Evolutionary conservation across 2,797 vertebrate genomes (phyloP), one percentile per base, ranked within the genome.

Genomic region (Anguilla pacifica): DNA sequence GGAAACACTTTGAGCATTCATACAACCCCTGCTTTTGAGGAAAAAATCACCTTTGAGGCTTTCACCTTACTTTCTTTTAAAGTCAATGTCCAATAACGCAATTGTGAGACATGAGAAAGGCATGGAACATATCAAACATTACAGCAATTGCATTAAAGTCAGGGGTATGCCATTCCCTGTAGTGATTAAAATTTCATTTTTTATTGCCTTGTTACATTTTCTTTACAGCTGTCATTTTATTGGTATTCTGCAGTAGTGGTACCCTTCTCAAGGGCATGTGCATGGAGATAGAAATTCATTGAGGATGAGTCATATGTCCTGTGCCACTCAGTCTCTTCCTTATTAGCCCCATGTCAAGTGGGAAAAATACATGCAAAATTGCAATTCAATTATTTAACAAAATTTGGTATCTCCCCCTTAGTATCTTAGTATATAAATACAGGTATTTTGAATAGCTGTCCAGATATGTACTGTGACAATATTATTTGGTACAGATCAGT

Each of bases 181-280:
- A 35, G 72, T 77, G 72, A 77, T 39, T 35, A 77, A 39, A 6
- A 81, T 81, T 49, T 22, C 1, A 81, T 81, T 81, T 7, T 9
- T 17, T 17, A 59, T 17, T 59, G 17, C 57, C 19, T 25, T 49
- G 19, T 15, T 49, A 39, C 43, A 35, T 39, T 74, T 39, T 35
- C 72, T 39, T 49, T 10, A 81, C 77, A 81, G 77, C 17, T 79
- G 35, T 19, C 77, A 43, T 79, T 46, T 81, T 81, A 81, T 81
- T 81, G 77, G 19, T 15, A 39, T 46, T 19, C 35, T 46, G 7
- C 35, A 46, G 77, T 35, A 46, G 77, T 15, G 3, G 74, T 46
- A 49, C 3, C 35, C 77, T 46, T 81, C 77, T 81, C 39, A 19
- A 81, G 77, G 77, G 77, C 43, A 81, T 49, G 7, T 17, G 22